Conservation (phyloP, 2,113 vertebrate genomes). For the Panthera uncia region DNA sequence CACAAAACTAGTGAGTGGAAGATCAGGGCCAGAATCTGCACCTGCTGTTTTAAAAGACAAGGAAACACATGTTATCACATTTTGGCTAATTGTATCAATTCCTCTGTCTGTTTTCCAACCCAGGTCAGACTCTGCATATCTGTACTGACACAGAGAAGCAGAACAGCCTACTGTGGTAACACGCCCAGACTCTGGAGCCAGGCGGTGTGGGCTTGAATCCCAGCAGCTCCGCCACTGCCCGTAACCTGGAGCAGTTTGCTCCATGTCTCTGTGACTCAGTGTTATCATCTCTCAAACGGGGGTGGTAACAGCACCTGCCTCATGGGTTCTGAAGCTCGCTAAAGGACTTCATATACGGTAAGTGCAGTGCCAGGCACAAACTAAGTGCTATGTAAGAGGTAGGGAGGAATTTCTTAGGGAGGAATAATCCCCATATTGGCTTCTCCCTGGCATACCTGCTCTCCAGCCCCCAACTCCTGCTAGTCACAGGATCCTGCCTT, state of each 20-base stretch:
- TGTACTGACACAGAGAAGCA: background rate
- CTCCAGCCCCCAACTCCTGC: background rate
- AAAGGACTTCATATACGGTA: background rate
- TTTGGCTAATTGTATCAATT: background rate
- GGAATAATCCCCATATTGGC: background rate
- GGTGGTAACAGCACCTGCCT: background rate
- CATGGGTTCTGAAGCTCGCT: background rate
- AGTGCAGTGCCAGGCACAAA: background rate
- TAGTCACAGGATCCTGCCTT: background rate
- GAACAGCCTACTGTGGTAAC: background rate
- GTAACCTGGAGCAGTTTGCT: background rate
- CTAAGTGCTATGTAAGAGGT: background rate
- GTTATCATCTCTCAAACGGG: background rate
- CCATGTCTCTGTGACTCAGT: background rate
- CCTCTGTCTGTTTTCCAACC: background rate
- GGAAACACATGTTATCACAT: background rate
- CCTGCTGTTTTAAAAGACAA: background rate
- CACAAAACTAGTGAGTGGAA: background rate
- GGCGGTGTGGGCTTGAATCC: background rate
- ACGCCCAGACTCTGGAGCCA: background rate
- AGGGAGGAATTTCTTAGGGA: background rate
- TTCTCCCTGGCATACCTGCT: background rate
- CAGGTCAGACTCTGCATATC: background rate
- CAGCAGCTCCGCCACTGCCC: background rate
- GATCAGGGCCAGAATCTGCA: background rate